phyloP scores from a whole-genome alignment of 2,888 invertebrate genomes.

The Argynnis bischoffii region DNA sequence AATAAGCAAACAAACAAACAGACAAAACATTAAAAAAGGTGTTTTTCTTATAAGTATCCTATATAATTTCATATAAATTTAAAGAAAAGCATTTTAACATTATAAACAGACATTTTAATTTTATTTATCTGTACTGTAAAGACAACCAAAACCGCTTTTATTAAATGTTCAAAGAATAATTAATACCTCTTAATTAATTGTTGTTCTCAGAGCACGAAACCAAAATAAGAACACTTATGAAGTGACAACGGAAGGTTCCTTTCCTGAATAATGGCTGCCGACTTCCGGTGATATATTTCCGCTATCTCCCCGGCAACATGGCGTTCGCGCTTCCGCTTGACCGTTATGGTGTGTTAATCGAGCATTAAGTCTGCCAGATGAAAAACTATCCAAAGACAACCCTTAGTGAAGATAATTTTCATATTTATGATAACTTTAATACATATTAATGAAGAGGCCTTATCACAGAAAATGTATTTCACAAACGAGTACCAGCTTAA shows the following conservation, averaged over 20 bases:
- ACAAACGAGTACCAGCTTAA: not conserved
- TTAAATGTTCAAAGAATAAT: not conserved
- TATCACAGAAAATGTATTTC: not conserved
- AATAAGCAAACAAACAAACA: too few relatives aligned
- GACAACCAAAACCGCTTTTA: not conserved
- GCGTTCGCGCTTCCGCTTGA: constrained; percentile 75
- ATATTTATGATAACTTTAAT: constrained; percentile 28
- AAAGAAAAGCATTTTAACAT: too few relatives aligned
- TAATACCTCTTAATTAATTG: constrained; percentile 23
- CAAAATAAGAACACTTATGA: constrained; percentile 69
- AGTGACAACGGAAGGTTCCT: constrained; percentile 73
- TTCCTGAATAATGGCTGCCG: constrained; percentile 76
- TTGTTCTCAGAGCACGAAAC: constrained; percentile 30
- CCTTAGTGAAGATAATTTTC: constrained; percentile 57
- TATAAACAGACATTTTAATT: too few relatives aligned
- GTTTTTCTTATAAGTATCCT: too few relatives aligned
- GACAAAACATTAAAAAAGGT: too few relatives aligned
- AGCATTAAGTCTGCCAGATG: constrained; percentile 74
- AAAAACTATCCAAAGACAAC: constrained; percentile 66
- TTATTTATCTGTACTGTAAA: too few relatives aligned
- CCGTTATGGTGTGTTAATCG: constrained; percentile 81
- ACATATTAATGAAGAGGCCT: not conserved
- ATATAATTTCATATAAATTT: too few relatives aligned
- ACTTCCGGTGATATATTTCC: constrained; percentile 81
- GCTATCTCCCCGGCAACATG: constrained; percentile 76